Evolutionary conservation across 2,113 vertebrate species (phyloP).

Genomic region (Tiliqua scincoides): DNA sequence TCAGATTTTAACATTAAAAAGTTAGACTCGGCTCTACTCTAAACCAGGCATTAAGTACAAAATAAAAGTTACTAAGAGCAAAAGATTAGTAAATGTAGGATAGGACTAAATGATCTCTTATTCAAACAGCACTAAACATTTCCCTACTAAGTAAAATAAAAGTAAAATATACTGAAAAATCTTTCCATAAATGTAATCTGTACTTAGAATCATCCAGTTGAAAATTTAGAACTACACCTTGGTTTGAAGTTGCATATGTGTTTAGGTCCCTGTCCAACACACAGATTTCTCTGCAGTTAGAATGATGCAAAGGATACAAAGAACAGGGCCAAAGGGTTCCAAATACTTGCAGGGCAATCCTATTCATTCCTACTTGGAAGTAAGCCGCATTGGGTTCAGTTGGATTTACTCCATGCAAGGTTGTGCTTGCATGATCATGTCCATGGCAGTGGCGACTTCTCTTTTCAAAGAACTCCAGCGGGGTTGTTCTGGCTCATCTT

Average conservation of each 20-base stretch:
- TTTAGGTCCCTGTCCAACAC: not conserved
- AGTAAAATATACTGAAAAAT: not conserved
- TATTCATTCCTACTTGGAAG: too few species aligned
- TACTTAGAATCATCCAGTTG: slow-evolving; percentile 3
- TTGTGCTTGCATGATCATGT: too few species aligned
- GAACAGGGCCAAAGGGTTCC: not conserved
- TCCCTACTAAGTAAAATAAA: not conserved
- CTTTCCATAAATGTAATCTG: too few species aligned
- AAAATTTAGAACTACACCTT: not conserved
- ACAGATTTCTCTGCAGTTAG: too few species aligned
- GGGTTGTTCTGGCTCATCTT: too few species aligned
- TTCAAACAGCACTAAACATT: not conserved
- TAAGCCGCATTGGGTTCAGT: too few species aligned
- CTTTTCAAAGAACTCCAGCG: too few species aligned
- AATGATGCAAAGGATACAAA: too few species aligned
- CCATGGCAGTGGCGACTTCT: too few species aligned
- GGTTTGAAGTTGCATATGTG: not conserved
- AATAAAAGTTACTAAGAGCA: too few species aligned
- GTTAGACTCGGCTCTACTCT: not conserved
- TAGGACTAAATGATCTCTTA: not conserved
- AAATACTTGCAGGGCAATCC: not conserved
- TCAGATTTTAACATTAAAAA: not conserved
- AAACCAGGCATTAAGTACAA: not conserved
- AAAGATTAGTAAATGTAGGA: too few species aligned
- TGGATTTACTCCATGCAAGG: too few species aligned